phyloP scores from a whole-genome alignment of 1,140 invertebrate species.

The Drosophila murphyi region DNA sequence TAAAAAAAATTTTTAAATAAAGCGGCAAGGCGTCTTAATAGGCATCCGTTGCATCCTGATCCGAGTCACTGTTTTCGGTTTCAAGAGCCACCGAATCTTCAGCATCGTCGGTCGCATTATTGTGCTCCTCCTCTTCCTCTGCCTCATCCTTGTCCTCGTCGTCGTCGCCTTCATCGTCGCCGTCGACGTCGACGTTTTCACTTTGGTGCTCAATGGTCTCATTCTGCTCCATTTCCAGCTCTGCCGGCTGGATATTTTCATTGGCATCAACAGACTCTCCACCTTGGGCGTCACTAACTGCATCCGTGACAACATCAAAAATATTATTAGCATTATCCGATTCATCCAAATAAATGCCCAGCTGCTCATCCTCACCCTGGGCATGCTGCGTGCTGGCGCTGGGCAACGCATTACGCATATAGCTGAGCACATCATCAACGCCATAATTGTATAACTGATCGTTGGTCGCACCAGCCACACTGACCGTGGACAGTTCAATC shows the following conservation, averaged over 20 bases:
- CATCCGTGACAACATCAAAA: slow-evolving; percentile 47
- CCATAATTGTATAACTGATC: slow-evolving; percentile 35
- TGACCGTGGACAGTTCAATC: slow-evolving; percentile 55
- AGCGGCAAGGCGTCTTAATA: slow-evolving; percentile 20
- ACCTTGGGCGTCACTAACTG: not conserved
- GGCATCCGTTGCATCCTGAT: slow-evolving; percentile 17
- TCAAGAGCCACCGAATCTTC: slow-evolving; percentile 17
- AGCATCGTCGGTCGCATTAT: slow-evolving; percentile 33
- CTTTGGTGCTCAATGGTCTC: slow-evolving; percentile 15
- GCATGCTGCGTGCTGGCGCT: slow-evolving; percentile 7
- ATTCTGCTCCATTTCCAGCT: not conserved
- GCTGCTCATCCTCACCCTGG: slow-evolving; percentile 33
- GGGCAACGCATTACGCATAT: slow-evolving; percentile 24
- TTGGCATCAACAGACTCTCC: slow-evolving; percentile 8
- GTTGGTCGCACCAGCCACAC: slow-evolving; percentile 6
- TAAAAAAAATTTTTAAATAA: slow-evolving; percentile 2
- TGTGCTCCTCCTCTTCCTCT: slow-evolving; percentile 28
- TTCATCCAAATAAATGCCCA: slow-evolving; percentile 46
- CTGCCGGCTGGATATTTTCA: slow-evolving; percentile 4
- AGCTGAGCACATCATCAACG: slow-evolving; percentile 31
- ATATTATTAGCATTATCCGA: slow-evolving; percentile 18
- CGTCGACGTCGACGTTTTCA: slow-evolving; percentile 30
- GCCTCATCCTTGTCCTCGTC: slow-evolving; percentile 27
- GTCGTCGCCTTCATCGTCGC: slow-evolving; percentile 23
- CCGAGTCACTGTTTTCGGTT: slow-evolving; percentile 18